These are phyloP conservation scores for Lytechinus pictus DNA, from an alignment of 35 echinoderm and acorn worm genomes.

Conservation along the genomic window DNA sequence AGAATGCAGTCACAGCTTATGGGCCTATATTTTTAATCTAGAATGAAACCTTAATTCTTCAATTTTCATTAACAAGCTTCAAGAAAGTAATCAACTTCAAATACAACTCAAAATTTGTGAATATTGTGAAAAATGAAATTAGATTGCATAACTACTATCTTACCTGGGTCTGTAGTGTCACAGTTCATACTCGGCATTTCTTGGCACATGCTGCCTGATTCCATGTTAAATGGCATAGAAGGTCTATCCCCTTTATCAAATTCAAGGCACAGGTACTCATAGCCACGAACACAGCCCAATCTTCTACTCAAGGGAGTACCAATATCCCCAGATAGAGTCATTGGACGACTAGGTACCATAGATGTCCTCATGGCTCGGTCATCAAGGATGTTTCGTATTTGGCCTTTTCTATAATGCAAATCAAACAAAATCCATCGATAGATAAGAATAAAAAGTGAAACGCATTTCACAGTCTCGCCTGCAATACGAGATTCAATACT, in stretches of 20 bases:
- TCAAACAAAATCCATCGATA: not conserved
- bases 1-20: too few relatives aligned
- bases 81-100: too few relatives aligned
- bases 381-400: not conserved
- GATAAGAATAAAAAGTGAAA: too few relatives aligned
- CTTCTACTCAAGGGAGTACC: not conserved
- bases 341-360: not conserved
- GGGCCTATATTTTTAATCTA: too few relatives aligned
- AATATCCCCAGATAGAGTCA: not conserved
- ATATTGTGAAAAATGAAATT: too few relatives aligned
- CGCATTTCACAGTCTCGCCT: too few relatives aligned
- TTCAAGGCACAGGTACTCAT: not conserved
- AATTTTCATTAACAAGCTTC: too few relatives aligned
- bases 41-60: too few relatives aligned
- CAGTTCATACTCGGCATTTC: not conserved
- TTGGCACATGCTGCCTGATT: not conserved
- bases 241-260: slow-evolving; percentile 7
- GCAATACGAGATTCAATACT: too few relatives aligned
- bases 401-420: not conserved
- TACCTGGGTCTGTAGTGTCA: too few relatives aligned
- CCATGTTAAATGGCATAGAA: not conserved
- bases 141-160: too few relatives aligned
- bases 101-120: too few relatives aligned
- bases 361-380: not conserved
- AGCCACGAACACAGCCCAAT: not conserved